Evolutionary conservation across 2,797 vertebrate species (phyloP), one percentile per base, ranked within the genome.

Genomic region (Etheostoma nigrum): DNA sequence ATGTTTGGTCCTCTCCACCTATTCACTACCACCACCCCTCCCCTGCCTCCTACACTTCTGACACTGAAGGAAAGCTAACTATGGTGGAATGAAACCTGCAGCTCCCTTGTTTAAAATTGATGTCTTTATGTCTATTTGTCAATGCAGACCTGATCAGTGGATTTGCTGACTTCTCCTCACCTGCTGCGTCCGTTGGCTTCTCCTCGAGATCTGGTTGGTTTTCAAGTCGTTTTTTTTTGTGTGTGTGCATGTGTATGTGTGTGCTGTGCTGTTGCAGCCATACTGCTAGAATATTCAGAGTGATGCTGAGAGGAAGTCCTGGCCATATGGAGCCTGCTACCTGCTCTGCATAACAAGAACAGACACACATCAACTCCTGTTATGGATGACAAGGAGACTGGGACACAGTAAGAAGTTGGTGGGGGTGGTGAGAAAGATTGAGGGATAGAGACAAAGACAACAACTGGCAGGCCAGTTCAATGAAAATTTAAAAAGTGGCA

Each of bases 81-180:
- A 91, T 66, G 86, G 76, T 64, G 63, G 82, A 83, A 86, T 74
- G 86, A 89, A 90, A 92, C 89, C 88, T 92, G 81, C 82, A 86
- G 78, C 86, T 67, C n/a, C 10, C 73, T 64, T 88, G 73, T 86
- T 74, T 87, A 70, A 79, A 85, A 76, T 71, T 78, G 66, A 89
- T 75, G 18, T 68, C 33, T 77, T 73, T 79, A 68, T 88, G 61
- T 88, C 21, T 80, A 6, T 86, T 71, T 89, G 60, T 88, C 60
- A 76, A 92, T 21, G 15, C 91, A 93, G 97, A 96, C 92, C 94
- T 96, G 2, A 96, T 97, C 63, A 88, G 95, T 86, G 97, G 96
- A 86, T 99, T 99, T 94, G 97, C 97, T 81, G 97, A 98, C 91
- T 99, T 99, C 84, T 93, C 92, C 63, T 97, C 97, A 59, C 85